Percentiles rank a stretch among this genome's conserved stretches.
phyloP scores from a whole-genome alignment of 1,140 invertebrate genomes.

The Colletes gigas region DNA sequence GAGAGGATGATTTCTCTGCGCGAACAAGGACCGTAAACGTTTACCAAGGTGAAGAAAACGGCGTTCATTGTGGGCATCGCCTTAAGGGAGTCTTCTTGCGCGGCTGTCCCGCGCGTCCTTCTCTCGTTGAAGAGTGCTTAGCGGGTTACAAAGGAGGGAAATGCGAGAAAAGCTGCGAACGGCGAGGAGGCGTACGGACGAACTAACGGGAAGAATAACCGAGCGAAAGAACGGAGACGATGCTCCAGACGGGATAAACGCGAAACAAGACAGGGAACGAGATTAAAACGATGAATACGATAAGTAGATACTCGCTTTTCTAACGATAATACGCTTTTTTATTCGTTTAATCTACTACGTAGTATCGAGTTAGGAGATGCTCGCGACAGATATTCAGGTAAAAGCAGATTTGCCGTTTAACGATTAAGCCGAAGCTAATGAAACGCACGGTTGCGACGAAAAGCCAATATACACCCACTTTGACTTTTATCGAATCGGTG shows the following conservation, averaged over 20 bases:
- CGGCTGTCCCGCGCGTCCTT: slow-evolving; percentile 36
- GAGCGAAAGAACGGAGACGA: neutral
- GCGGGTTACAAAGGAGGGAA: slow-evolving; percentile 52
- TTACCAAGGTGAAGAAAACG: slow-evolving; percentile 47
- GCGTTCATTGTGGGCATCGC: slow-evolving; percentile 56
- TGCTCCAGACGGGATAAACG: slow-evolving; percentile 8
- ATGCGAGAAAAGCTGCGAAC: slow-evolving; percentile 19
- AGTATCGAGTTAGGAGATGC: too few species aligned
- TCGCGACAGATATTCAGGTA: too few species aligned
- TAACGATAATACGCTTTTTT: neutral
- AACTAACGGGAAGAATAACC: neutral
- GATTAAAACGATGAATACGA: slow-evolving; percentile 25
- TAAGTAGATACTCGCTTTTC: neutral
- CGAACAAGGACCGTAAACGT: slow-evolving; percentile 62
- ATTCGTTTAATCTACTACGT: too few species aligned
- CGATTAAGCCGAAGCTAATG: neutral
- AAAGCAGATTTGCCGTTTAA: too few species aligned
- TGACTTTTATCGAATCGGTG: slow-evolving; percentile 11
- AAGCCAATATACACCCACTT: too few species aligned
- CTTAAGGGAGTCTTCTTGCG: slow-evolving; percentile 18
- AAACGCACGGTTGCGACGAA: neutral
- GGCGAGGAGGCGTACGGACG: neutral
- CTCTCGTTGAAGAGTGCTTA: slow-evolving; percentile 47
- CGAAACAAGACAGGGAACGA: slow-evolving; percentile 13
- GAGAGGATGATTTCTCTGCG: slow-evolving; percentile 52